Conservation (phyloP, 1,140 invertebrate genomes). For the Dendrolimus punctatus region DNA sequence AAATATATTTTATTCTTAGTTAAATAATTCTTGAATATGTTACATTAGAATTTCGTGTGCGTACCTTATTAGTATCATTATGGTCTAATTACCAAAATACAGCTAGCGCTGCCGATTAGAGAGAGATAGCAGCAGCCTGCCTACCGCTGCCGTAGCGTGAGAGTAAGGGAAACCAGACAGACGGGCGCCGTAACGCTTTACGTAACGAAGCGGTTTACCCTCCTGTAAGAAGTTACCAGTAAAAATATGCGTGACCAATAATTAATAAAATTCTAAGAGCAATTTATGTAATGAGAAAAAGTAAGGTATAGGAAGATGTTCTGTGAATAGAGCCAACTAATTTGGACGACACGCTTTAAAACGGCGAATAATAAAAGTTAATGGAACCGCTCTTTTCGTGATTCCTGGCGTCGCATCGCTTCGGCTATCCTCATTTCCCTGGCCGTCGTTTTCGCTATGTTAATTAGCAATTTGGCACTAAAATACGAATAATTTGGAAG, state of each 20-base stretch:
- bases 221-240: too few relatives aligned
- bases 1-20: too few relatives aligned
- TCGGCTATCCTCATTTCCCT: slow-evolving; percentile 41
- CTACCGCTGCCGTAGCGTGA: too few relatives aligned
- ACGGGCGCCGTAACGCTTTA: too few relatives aligned
- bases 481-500: slow-evolving; percentile 45
- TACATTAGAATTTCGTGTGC: too few relatives aligned
- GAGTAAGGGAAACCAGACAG: too few relatives aligned
- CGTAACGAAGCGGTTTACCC: too few relatives aligned
- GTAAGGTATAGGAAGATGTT: slow-evolving; percentile 30
- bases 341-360: slow-evolving; percentile 58
- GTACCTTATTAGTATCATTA: too few relatives aligned
- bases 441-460: slow-evolving; percentile 38
- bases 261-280: slow-evolving; percentile 27
- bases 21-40: too few relatives aligned
- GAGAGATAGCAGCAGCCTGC: too few relatives aligned
- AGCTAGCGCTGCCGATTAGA: too few relatives aligned
- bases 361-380: slow-evolving; percentile 59
- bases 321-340: slow-evolving; percentile 52
- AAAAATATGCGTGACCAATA: slow-evolving; percentile 8
- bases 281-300: slow-evolving; percentile 27
- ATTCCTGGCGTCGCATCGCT: slow-evolving; percentile 37
- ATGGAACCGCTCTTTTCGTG: slow-evolving; percentile 52
- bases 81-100: too few relatives aligned
- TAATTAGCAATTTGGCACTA: slow-evolving; percentile 63